Evolutionary conservation across 2,797 vertebrate species (phyloP).

Genomic region (Bufotes viridis): DNA sequence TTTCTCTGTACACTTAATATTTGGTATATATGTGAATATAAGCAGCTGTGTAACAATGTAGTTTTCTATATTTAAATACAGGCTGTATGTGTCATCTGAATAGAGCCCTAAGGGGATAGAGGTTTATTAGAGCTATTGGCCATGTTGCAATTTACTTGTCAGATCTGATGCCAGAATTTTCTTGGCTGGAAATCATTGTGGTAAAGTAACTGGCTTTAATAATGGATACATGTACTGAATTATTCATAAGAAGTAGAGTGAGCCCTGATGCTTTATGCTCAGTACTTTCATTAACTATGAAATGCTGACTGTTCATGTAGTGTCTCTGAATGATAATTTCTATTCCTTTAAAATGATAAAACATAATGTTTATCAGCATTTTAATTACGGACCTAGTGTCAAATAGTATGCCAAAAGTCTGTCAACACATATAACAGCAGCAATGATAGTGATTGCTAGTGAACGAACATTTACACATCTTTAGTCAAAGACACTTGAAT

Average conservation of each 20-base stretch:
- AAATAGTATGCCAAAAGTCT: slow-evolving; percentile 17
- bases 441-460: slow-evolving; percentile 28
- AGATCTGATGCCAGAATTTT: slow-evolving; percentile 74
- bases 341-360: slow-evolving; percentile 63
- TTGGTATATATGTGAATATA: slow-evolving; percentile 15
- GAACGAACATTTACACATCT: not conserved
- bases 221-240: slow-evolving; percentile 78
- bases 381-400: slow-evolving; percentile 56
- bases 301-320: slow-evolving; percentile 68
- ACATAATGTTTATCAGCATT: slow-evolving; percentile 61
- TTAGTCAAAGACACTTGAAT: not conserved
- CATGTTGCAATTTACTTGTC: slow-evolving; percentile 78
- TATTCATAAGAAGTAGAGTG: slow-evolving; percentile 75
- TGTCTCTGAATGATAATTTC: slow-evolving; percentile 66
- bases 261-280: slow-evolving; percentile 74
- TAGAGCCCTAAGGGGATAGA: slow-evolving; percentile 54
- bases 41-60: slow-evolving; percentile 38
- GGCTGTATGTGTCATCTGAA: slow-evolving; percentile 54
- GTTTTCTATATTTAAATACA: slow-evolving; percentile 55
- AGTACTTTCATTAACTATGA: slow-evolving; percentile 79
- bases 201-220: slow-evolving; percentile 78
- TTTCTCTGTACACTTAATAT: slow-evolving; percentile 24
- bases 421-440: slow-evolving; percentile 38
- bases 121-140: slow-evolving; percentile 79
- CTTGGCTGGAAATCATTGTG: slow-evolving; percentile 74